phyloP scores from a whole-genome alignment of 2,888 invertebrate genomes.

The Caenorhabditis wallacei region DNA sequence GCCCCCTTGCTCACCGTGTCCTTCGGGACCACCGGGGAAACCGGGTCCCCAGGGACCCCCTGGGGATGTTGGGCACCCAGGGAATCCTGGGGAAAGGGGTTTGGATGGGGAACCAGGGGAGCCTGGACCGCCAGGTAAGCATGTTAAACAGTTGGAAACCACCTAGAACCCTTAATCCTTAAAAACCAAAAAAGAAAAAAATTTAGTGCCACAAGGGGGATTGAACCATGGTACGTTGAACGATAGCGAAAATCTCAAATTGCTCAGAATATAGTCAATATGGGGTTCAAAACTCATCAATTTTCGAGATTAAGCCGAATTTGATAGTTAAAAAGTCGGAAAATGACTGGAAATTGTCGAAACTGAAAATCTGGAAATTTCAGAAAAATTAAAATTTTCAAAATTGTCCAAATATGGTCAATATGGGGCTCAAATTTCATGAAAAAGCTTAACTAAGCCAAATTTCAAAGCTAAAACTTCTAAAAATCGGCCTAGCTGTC shows the following conservation, averaged over 20 bases:
- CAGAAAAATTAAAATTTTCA: background rate
- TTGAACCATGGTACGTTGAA: background rate
- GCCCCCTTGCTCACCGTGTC: slow-evolving; percentile 65
- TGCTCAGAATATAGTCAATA: background rate
- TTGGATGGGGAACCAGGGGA: slow-evolving; percentile 60
- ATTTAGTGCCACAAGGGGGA: background rate
- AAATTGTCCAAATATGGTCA: background rate
- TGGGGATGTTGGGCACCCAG: slow-evolving; percentile 61
- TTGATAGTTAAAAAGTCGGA: background rate
- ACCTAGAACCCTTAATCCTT: background rate
- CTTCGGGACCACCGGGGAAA: slow-evolving; percentile 60
- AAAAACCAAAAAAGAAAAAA: background rate
- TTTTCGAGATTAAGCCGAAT: background rate
- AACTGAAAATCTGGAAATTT: background rate
- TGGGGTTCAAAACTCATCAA: background rate
- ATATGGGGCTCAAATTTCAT: slow-evolving; percentile 23
- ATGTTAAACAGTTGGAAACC: no score
- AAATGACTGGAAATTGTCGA: no score
- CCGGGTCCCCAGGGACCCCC: slow-evolving; percentile 65
- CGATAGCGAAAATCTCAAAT: background rate
- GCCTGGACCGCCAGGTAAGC: slow-evolving; percentile 53
- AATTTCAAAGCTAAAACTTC: background rate
- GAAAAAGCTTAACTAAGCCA: no score
- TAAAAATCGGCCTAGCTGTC: background rate
- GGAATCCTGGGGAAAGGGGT: slow-evolving; percentile 55